These are phyloP conservation scores for Calameuta filiformis DNA, from an alignment of 2,888 invertebrate genomes.

Conservation along the genomic window DNA sequence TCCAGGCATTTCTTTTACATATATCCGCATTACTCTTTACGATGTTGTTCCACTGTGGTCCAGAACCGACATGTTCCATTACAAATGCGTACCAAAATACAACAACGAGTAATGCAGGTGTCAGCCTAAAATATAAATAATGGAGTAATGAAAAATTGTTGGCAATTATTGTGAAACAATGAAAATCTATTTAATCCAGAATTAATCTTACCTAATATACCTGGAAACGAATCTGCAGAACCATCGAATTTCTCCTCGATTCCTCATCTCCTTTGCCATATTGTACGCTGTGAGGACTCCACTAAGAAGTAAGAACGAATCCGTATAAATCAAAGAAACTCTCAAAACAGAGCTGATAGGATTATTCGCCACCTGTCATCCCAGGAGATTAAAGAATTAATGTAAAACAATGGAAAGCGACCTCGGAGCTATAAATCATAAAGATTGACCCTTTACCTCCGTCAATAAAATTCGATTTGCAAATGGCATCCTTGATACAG, in stretches of 20 bases:
- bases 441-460: constrained; percentile 66
- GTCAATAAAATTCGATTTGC: constrained; percentile 73
- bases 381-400: constrained; percentile 36
- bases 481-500: constrained; percentile 73
- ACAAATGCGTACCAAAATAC: constrained; percentile 76
- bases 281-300: constrained; percentile 75
- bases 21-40: constrained; percentile 74
- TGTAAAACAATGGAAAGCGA: constrained; percentile 4
- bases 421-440: constrained; percentile 33
- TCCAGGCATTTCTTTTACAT: constrained; percentile 77
- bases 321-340: constrained; percentile 75
- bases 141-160: constrained; percentile 20
- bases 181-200: background rate
- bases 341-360: constrained; percentile 73
- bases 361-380: constrained; percentile 68
- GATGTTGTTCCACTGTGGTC: constrained; percentile 76
- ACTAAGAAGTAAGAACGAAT: constrained; percentile 75
- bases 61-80: constrained; percentile 74
- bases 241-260: constrained; percentile 70
- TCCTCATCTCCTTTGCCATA: constrained; percentile 69
- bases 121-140: constrained; percentile 66
- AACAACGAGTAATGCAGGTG: constrained; percentile 73
- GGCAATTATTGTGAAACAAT: constrained; percentile 24
- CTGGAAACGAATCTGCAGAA: constrained; percentile 71
- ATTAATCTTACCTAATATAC: constrained; percentile 70